These are phyloP conservation scores for Gerris lacustris DNA, from an alignment of 2,888 invertebrate genomes.

Conservation along the genomic window DNA sequence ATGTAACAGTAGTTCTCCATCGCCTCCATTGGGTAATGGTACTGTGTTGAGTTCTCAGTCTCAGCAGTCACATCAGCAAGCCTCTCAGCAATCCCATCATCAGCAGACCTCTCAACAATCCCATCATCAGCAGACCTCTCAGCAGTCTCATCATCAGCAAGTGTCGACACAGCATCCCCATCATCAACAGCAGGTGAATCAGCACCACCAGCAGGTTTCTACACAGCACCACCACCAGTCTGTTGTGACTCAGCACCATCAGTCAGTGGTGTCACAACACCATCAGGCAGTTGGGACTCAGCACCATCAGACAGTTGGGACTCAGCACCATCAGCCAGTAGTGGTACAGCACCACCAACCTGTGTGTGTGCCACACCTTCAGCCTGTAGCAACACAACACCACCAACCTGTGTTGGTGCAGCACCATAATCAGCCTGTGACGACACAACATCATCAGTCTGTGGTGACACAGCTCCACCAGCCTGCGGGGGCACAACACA, in stretches of 20 bases:
- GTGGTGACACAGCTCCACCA: constrained; percentile 10
- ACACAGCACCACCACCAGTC: neutral
- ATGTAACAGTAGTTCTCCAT: neutral
- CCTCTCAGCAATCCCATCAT: neutral
- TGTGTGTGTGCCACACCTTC: constrained; percentile 32
- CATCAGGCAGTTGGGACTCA: neutral
- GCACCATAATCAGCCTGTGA: constrained; percentile 16
- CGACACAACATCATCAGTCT: constrained; percentile 16
- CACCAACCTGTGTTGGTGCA: constrained; percentile 25
- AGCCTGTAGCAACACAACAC: constrained; percentile 9
- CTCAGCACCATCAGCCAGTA: neutral
- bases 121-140: neutral
- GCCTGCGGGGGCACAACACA: constrained; percentile 17
- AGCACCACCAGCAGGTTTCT: neutral
- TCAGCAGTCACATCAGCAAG: neutral
- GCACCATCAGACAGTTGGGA: neutral
- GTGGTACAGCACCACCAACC: constrained; percentile 26
- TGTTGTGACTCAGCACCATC: neutral
- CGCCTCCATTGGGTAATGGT: neutral
- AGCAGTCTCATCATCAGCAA: neutral
- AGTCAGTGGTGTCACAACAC: neutral
- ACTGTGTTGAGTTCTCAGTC: neutral
- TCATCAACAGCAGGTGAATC: neutral
- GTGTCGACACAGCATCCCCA: neutral
- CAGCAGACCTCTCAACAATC: neutral